These are phyloP conservation scores for Cephus runcator DNA, from an alignment of 2,888 invertebrate genomes.

Conservation along the genomic window DNA sequence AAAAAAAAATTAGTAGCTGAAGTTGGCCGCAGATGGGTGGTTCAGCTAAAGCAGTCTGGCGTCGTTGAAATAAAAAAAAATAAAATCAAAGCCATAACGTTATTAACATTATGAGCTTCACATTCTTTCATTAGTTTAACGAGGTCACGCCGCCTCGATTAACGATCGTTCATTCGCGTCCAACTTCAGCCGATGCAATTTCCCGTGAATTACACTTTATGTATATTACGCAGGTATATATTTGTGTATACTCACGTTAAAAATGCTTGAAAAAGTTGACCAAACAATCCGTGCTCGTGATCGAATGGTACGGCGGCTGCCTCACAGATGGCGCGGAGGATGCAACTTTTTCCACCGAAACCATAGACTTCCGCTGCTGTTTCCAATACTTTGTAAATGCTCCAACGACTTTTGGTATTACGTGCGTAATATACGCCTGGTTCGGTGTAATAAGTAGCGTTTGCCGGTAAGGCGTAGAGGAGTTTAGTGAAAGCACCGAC, in stretches of 20 bases:
- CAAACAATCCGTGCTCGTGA: constrained; percentile 77
- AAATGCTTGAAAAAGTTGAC: constrained; percentile 79
- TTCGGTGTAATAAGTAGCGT: constrained; percentile 59
- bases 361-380: constrained; percentile 67
- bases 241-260: constrained; percentile 67
- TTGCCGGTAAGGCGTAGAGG: constrained; percentile 60
- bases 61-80: too few species aligned
- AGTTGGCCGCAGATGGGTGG: too few species aligned
- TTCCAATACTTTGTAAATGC: constrained; percentile 74
- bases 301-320: constrained; percentile 77
- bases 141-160: too few species aligned
- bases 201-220: too few species aligned
- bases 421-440: constrained; percentile 51
- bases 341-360: constrained; percentile 70
- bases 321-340: constrained; percentile 82
- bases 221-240: neutral
- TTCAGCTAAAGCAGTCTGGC: too few species aligned
- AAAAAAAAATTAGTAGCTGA: too few species aligned
- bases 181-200: too few species aligned
- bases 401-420: constrained; percentile 67
- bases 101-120: too few species aligned
- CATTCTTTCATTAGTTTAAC: too few species aligned
- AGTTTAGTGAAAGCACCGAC: constrained; percentile 63
- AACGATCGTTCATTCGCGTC: too few species aligned
- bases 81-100: too few species aligned